Conservation (phyloP, 2,797 vertebrate species). For the Geotria australis region DNA sequence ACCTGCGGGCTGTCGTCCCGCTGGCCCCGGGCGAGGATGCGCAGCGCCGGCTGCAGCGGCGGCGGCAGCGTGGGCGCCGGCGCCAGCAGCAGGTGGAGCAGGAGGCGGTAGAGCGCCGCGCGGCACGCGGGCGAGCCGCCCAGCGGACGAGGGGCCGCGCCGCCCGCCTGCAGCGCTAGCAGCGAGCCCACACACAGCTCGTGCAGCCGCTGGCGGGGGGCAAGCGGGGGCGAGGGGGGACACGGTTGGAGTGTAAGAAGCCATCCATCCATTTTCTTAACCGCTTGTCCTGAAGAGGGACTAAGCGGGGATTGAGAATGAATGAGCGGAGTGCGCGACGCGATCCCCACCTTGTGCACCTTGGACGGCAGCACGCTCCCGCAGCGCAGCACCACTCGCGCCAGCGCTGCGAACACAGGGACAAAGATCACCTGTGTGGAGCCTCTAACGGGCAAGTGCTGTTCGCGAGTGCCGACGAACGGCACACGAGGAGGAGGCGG, state of each 20-base stretch:
- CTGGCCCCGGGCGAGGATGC: constrained; percentile 28
- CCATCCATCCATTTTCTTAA: no score
- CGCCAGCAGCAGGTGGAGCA: constrained; percentile 35
- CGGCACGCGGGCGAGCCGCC: constrained; percentile 25
- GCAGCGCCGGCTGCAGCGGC: constrained; percentile 30
- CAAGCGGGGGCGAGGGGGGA: background rate
- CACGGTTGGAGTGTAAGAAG: background rate
- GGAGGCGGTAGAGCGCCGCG: constrained; percentile 32
- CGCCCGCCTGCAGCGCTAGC: constrained; percentile 26
- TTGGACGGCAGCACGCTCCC: constrained; percentile 47
- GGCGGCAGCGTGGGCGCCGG: constrained; percentile 23
- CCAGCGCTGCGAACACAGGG: constrained; percentile 14
- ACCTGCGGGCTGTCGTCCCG: constrained; percentile 31
- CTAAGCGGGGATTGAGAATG: no score
- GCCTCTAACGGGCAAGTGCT: no score
- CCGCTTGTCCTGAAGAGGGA: no score
- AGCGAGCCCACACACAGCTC: constrained; percentile 36
- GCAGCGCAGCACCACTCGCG: constrained; percentile 23
- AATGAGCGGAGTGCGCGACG: no score
- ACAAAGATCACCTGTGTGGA: constrained; percentile 6
- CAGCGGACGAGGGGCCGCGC: constrained; percentile 8
- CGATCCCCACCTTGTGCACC: constrained; percentile 26
- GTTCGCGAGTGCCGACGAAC: no score
- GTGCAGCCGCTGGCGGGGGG: constrained; percentile 24
- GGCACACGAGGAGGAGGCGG: no score